phyloP scores from a whole-genome alignment of 2,113 vertebrate genomes.

The Leiothrix lutea region DNA sequence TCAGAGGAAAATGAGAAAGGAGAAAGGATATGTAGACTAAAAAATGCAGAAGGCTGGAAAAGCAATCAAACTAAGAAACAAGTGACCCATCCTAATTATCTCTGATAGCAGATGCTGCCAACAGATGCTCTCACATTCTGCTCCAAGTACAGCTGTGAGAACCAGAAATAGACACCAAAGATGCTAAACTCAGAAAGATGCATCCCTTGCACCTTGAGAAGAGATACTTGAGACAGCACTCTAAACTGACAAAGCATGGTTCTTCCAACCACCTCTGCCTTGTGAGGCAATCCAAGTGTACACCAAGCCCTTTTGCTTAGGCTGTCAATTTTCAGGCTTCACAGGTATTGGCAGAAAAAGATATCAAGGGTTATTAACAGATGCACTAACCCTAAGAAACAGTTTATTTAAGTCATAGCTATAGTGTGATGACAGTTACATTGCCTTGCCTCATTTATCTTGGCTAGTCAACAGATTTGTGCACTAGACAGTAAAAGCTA shows the following conservation, averaged over 20 bases:
- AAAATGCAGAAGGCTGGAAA: background rate
- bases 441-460: background rate
- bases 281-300: background rate
- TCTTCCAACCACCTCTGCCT: background rate
- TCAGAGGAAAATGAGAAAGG: background rate
- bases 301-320: background rate
- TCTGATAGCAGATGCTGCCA: conserved; percentile 39
- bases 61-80: conserved; percentile 5
- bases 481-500: background rate
- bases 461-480: background rate
- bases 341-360: background rate
- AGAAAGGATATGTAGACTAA: background rate
- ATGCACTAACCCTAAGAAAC: background rate
- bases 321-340: background rate
- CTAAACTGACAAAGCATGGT: background rate
- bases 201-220: background rate
- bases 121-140: conserved; percentile 43
- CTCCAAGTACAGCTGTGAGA: conserved; percentile 16
- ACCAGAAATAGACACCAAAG: background rate
- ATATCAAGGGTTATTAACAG: background rate
- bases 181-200: background rate
- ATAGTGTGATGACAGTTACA: background rate
- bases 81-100: conserved; percentile 42
- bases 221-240: background rate
- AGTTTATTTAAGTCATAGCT: background rate